Evolutionary conservation across 92 coral and sea anemone genomes (phyloP), one percentile per base, ranked within the genome.

Genomic region (Parazoanthus atlanticus): DNA sequence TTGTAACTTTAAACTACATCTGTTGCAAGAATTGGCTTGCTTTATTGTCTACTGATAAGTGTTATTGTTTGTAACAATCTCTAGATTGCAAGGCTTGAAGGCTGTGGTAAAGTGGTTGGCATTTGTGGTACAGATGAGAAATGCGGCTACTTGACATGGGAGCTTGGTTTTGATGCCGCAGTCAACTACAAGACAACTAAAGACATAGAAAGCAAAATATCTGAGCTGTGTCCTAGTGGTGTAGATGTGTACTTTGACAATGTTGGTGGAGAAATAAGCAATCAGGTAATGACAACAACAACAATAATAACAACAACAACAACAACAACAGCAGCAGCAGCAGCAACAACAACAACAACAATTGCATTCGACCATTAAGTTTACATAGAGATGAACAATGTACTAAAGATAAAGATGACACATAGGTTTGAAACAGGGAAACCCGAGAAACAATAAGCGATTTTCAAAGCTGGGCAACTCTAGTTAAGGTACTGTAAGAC

Each of bases 81-180:
- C 47, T 78, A 96, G 98, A 93, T 96, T 84, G 96, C 98, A 23
- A 96, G 91, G 85, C 92, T 96, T 33, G 90, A 91, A 52, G 98
- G 97, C 8, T 91, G 97, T 90, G 97, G 97, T 29, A 84, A 75
- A 84, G 93, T 96, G 15, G 85, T 96, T 76, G 98, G 98, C 7
- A 94, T 93, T 56, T 96, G 98, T 96, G 98, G 98, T 2, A 86
- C 97, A 82, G 98, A 94, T 79, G 98, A 96, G 73, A 96, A 96
- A 72, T 93, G 98, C 67, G 26, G 64, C 49, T 91, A 91, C 86
- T 86, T 96, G 52, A 86, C 86, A 79, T 88, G 92, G 73, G 98
- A 96, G 76, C 77, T 94, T 84, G 94, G 98, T 34, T 96, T 96
- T 91, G 98, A 96, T 88, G 90, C 43, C 34, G 94, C 98, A 41